A percentile compares a stretch with the other conserved stretches of the same genome.
phyloP scores from a whole-genome alignment of 2,797 vertebrate genomes.

The Hemitrygon akajei region DNA sequence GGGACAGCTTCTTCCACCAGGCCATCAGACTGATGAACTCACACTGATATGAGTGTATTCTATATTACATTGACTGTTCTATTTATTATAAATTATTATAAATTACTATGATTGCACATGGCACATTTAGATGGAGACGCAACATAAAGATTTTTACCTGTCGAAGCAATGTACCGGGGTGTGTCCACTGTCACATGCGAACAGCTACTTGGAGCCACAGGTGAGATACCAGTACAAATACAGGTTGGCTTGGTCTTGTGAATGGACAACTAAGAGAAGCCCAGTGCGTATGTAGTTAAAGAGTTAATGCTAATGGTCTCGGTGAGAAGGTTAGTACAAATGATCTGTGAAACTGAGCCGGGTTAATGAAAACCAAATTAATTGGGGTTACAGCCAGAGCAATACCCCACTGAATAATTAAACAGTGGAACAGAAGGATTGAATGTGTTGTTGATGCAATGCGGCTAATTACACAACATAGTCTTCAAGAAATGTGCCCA shows the following conservation, averaged over 20 bases:
- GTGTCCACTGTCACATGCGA: too few species aligned
- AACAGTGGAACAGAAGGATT: conserved; percentile 52
- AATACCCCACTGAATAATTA: conserved; percentile 52
- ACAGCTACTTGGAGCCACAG: too few species aligned
- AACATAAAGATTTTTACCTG: too few species aligned
- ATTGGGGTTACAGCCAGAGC: conserved; percentile 49
- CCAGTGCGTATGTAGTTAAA: not conserved
- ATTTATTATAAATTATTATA: too few species aligned
- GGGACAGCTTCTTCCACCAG: too few species aligned
- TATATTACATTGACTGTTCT: too few species aligned
- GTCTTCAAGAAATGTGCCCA: conserved; percentile 50
- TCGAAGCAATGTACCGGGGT: too few species aligned
- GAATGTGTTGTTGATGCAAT: conserved; percentile 50
- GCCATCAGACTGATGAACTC: too few species aligned
- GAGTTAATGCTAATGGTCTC: not conserved
- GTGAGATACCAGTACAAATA: too few species aligned
- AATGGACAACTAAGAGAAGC: not conserved
- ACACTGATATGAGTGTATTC: too few species aligned
- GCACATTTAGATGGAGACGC: too few species aligned
- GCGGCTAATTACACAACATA: conserved; percentile 54
- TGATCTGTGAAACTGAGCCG: conserved; percentile 45
- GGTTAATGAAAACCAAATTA: conserved; percentile 47
- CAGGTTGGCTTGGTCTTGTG: not conserved
- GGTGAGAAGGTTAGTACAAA: conserved; percentile 43
- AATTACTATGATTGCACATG: too few species aligned